Evolutionary conservation across 2,797 vertebrate genomes (phyloP).

Genomic region (Gallirallus australis): DNA sequence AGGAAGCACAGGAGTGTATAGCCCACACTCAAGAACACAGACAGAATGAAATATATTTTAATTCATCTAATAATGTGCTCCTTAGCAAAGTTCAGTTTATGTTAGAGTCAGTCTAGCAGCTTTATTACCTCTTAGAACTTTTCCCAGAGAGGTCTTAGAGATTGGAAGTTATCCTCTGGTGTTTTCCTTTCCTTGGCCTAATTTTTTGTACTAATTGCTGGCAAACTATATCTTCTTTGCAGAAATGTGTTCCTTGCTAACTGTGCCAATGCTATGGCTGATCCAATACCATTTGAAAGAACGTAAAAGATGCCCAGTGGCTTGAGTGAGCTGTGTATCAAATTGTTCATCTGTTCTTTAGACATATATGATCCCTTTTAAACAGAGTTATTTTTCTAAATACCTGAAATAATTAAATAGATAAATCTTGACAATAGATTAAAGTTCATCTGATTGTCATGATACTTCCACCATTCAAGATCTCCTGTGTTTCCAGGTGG

Average conservation of each 20-base stretch:
- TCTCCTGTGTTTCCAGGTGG: neutral
- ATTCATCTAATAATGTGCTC: neutral
- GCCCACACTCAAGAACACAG: neutral
- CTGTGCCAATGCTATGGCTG: neutral
- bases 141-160: constrained; percentile 16
- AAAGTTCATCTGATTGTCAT: neutral
- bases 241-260: constrained; percentile 41
- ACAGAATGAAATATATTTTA: neutral
- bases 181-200: constrained; percentile 49
- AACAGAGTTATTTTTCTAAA: constrained; percentile 12
- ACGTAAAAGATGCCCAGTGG: neutral
- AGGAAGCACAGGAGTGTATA: neutral
- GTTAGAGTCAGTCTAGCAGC: constrained; percentile 13
- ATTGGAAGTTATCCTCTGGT: constrained; percentile 17
- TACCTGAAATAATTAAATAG: constrained; percentile 26
- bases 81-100: constrained; percentile 16
- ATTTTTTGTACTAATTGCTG: constrained; percentile 44
- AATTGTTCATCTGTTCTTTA: constrained; percentile 27
- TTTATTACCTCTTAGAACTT: constrained; percentile 44
- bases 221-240: constrained; percentile 30
- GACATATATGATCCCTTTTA: neutral
- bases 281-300: constrained; percentile 22
- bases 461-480: neutral
- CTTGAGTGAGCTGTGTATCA: neutral
- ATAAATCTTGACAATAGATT: neutral